Evolutionary conservation across 2,888 invertebrate genomes (phyloP).

Genomic region (Dolichomitus sp.): DNA sequence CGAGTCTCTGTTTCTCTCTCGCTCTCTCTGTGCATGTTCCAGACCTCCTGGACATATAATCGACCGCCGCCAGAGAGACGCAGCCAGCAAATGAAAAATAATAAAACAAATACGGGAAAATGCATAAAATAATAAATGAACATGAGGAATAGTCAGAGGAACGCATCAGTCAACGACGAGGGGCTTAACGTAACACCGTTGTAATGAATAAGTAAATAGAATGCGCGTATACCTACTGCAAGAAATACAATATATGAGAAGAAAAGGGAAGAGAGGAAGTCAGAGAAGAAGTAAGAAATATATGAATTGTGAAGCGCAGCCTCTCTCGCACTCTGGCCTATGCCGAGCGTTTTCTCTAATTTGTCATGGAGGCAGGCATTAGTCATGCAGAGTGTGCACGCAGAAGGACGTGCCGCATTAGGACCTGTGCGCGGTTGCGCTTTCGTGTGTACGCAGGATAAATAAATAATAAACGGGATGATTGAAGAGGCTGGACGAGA

Average conservation of each 20-base stretch:
- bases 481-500: conserved; percentile 44
- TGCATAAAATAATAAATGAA: conserved; percentile 58
- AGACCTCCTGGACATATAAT: conserved; percentile 25
- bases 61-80: background rate
- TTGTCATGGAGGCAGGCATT: conserved; percentile 56
- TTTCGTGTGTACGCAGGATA: conserved; percentile 35
- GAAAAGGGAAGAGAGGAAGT: conserved; percentile 4
- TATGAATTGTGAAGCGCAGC: conserved; percentile 41
- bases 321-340: conserved; percentile 17
- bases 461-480: conserved; percentile 53
- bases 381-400: conserved; percentile 52
- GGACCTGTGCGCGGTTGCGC: conserved; percentile 10
- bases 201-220: conserved; percentile 57
- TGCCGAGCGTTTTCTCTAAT: conserved; percentile 47
- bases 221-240: background rate
- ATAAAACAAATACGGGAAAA: conserved; percentile 42
- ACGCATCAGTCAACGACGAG: conserved; percentile 35
- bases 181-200: conserved; percentile 17
- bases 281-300: conserved; percentile 26
- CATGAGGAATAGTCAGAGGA: conserved; percentile 3
- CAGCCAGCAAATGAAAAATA: conserved; percentile 15
- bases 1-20: conserved; percentile 16
- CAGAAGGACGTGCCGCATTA: conserved; percentile 38
- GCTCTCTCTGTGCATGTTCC: background rate
- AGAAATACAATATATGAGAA: conserved; percentile 37